These are phyloP conservation scores for Spizella passerina DNA, from an alignment of 2,797 vertebrate genomes.

Conservation along the genomic window DNA sequence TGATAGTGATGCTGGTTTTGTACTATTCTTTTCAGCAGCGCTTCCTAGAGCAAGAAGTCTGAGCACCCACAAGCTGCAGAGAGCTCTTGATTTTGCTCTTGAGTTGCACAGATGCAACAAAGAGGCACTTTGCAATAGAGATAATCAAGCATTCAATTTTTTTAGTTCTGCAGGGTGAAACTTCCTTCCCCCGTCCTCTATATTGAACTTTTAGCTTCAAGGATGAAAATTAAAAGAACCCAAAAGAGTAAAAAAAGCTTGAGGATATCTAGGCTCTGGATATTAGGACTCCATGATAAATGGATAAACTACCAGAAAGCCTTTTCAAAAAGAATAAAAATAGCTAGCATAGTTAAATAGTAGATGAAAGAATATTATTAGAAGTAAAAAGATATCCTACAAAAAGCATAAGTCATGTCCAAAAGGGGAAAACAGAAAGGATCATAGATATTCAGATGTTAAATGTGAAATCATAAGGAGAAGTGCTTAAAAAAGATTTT, in stretches of 20 bases:
- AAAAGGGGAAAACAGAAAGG: background rate
- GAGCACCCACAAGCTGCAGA: background rate
- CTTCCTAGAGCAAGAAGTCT: background rate
- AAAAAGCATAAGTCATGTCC: background rate
- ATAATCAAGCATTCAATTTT: background rate
- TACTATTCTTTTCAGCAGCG: background rate
- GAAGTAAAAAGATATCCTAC: background rate
- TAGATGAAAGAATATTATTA: conserved; percentile 32
- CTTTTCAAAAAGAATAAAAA: conserved; percentile 35
- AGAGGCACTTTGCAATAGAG: background rate
- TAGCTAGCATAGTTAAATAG: background rate
- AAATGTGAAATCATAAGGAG: conserved; percentile 6
- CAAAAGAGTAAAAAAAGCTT: background rate
- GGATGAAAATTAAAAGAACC: background rate
- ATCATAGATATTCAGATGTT: background rate
- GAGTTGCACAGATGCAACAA: background rate
- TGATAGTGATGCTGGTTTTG: background rate
- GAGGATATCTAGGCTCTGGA: background rate
- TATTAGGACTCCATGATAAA: conserved; percentile 6
- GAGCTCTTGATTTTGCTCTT: background rate
- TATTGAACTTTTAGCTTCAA: background rate
- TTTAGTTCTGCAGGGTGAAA: background rate
- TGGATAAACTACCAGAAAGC: background rate
- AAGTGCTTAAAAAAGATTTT: background rate
- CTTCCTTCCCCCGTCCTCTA: background rate